Percentiles rank a stretch among this genome's conserved stretches.
Evolutionary conservation across 2,797 vertebrate genomes (phyloP).

Genomic region (Pteronotus mesoamericanus): DNA sequence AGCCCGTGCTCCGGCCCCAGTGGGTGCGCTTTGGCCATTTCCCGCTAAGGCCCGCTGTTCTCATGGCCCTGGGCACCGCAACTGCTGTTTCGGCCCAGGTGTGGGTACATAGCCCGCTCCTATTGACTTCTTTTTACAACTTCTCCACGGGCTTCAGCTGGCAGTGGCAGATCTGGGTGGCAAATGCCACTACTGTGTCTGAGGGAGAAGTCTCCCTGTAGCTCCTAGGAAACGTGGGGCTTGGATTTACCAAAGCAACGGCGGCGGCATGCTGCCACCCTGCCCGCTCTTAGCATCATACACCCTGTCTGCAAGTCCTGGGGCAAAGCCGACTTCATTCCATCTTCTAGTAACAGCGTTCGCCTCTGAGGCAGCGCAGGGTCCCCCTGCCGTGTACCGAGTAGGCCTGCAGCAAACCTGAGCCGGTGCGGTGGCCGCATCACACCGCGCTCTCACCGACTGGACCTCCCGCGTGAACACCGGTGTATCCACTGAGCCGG

Average conservation of each 20-base stretch:
- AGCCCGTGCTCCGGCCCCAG: too few relatives aligned
- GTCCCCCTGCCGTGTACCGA: not conserved
- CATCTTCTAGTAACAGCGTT: not conserved
- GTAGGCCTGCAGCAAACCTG: not conserved
- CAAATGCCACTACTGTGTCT: not conserved
- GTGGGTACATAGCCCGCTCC: not conserved
- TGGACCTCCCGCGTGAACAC: not conserved
- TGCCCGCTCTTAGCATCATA: not conserved
- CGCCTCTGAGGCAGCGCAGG: not conserved
- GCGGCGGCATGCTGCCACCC: not conserved
- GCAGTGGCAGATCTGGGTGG: not conserved
- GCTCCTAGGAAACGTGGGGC: not conserved
- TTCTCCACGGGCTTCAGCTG: not conserved
- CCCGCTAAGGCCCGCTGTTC: not conserved
- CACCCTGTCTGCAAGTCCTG: not conserved
- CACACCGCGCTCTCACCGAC: not conserved
- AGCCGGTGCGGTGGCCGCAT: not conserved
- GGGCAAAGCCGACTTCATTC: not conserved
- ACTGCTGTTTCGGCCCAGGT: not conserved
- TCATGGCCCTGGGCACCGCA: not conserved
- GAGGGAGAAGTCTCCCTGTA: not conserved
- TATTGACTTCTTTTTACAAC: not conserved
- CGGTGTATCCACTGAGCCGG: not conserved
- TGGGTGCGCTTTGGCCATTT: not conserved
- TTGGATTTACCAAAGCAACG: not conserved